Evolutionary conservation across 1,140 invertebrate genomes (phyloP).

Genomic region (Brachystomella parvula): DNA sequence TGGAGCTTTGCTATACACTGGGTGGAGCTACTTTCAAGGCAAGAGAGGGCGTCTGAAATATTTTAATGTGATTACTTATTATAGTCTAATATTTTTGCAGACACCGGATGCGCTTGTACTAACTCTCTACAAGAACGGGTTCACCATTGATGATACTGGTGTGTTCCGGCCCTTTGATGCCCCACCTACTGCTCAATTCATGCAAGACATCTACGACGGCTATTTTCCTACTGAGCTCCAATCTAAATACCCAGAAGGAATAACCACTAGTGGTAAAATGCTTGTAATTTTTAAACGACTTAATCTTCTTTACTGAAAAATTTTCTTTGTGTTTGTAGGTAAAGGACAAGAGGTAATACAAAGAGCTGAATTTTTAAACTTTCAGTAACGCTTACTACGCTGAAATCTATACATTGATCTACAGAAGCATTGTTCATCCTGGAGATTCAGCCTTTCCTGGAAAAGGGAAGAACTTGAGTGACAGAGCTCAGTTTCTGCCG

Average conservation of each 20-base stretch:
- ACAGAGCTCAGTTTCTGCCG: not conserved
- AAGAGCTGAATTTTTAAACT: too few species aligned
- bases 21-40: constrained; percentile 31
- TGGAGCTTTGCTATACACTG: constrained; percentile 14
- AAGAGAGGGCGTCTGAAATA: not conserved
- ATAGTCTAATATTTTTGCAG: not conserved
- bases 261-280: too few species aligned
- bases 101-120: constrained; percentile 16
- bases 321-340: too few species aligned
- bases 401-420: too few species aligned
- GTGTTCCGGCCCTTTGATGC: constrained; percentile 17
- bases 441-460: not conserved
- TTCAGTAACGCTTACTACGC: too few species aligned
- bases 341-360: too few species aligned
- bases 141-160: constrained; percentile 7
- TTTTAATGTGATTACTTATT: not conserved
- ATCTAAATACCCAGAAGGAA: constrained; percentile 24
- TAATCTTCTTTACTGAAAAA: too few species aligned
- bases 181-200: constrained; percentile 15
- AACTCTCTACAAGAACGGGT: constrained; percentile 29
- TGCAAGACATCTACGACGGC: constrained; percentile 29
- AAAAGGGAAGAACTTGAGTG: not conserved
- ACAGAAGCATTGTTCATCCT: not conserved
- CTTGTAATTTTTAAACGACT: too few species aligned
- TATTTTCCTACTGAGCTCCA: constrained; percentile 31